These are phyloP conservation scores for Sebastiscus tertius DNA, from an alignment of 2,797 vertebrate species.

Conservation along the genomic window DNA sequence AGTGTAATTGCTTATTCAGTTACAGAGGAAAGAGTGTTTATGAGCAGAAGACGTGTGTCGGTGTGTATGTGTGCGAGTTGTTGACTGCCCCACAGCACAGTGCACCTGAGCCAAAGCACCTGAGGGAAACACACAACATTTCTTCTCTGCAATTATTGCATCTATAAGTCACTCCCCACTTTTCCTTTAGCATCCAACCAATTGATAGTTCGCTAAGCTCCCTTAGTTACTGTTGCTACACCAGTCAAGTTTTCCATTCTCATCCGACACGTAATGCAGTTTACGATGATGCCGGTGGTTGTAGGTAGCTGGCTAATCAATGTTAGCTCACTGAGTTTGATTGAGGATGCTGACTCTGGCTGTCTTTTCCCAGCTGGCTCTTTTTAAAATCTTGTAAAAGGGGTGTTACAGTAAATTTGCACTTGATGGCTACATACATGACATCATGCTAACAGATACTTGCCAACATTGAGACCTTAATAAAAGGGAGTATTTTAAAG, in stretches of 20 bases:
- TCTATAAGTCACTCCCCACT: neutral
- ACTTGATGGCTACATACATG: neutral
- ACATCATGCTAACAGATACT: too few relatives aligned
- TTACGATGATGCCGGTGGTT: neutral
- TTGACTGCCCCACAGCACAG: neutral
- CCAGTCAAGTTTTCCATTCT: too few relatives aligned
- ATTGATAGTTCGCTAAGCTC: neutral
- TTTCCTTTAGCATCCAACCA: neutral
- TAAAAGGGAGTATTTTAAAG: too few relatives aligned
- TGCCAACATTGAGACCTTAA: too few relatives aligned
- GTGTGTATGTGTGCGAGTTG: neutral
- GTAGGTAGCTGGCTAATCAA: too few relatives aligned
- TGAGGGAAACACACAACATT: conserved; percentile 8
- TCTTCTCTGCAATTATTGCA: neutral
- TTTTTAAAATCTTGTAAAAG: neutral
- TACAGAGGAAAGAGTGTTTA: conserved; percentile 31
- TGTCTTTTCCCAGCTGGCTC: neutral
- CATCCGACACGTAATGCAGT: neutral
- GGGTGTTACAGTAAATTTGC: neutral
- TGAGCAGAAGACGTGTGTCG: neutral
- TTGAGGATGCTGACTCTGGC: neutral
- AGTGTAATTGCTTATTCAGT: conserved; percentile 38
- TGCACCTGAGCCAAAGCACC: conserved; percentile 47
- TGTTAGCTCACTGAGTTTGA: neutral
- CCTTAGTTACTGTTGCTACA: too few relatives aligned